phyloP scores from a whole-genome alignment of 2,797 vertebrate genomes.

The Sebastes taczanowskii region DNA sequence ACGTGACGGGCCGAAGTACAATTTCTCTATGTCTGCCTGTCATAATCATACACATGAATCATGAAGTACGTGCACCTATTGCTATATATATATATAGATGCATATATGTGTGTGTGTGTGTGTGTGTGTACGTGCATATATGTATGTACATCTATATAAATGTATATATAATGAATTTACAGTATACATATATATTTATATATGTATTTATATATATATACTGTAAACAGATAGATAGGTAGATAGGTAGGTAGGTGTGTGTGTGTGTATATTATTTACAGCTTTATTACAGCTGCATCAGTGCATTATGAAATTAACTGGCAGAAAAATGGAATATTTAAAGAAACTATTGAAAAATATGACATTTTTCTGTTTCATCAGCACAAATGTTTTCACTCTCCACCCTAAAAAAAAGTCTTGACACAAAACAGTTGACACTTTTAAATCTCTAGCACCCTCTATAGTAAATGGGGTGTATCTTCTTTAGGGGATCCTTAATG shows the following conservation, averaged over 20 bases:
- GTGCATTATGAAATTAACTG: neutral
- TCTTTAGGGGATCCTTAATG: neutral
- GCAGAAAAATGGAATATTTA: neutral
- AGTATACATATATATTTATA: no score
- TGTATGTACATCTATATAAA: no score
- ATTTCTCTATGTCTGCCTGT: neutral
- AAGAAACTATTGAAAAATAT: neutral
- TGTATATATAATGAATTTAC: no score
- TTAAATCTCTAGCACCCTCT: slow-evolving; percentile 61
- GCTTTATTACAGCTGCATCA: neutral
- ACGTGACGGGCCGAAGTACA: neutral
- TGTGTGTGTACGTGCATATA: no score
- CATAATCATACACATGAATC: no score
- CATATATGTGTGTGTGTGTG: accelerated
- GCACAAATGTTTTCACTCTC: neutral
- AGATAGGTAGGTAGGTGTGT: no score
- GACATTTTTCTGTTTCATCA: neutral
- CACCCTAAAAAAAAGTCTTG: neutral
- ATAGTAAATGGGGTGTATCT: slow-evolving; percentile 7
- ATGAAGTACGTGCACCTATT: no score
- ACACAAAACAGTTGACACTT: neutral
- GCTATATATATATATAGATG: no score
- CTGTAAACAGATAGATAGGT: no score
- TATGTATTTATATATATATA: no score
- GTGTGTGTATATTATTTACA: neutral